Evolutionary conservation across 2,113 vertebrate genomes (phyloP).

Genomic region (Smithornis capensis): DNA sequence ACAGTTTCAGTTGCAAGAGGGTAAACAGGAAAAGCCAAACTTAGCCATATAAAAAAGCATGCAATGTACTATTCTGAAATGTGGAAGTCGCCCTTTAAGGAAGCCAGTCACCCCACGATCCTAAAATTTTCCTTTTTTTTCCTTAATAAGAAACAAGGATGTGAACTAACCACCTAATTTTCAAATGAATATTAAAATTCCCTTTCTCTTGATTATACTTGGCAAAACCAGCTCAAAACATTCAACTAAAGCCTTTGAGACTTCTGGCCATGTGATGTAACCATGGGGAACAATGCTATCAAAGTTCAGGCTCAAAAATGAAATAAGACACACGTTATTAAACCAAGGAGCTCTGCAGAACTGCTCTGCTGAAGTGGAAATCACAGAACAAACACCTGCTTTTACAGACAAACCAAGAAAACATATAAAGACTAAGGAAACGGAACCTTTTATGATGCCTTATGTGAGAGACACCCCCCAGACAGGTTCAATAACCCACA

Average conservation of each 20-base stretch:
- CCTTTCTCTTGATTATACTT: neutral
- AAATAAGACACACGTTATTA: neutral
- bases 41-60: slow-evolving; percentile 21
- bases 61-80: neutral
- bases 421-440: neutral
- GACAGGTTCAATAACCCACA: neutral
- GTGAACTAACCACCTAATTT: neutral
- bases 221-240: neutral
- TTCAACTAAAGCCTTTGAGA: neutral
- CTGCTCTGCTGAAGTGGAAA: neutral
- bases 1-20: slow-evolving; percentile 50
- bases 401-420: neutral
- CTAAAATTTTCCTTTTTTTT: neutral
- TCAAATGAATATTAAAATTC: neutral
- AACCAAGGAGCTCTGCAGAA: neutral
- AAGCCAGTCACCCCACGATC: neutral
- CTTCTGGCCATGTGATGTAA: neutral
- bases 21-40: slow-evolving; percentile 66
- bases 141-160: neutral
- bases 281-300: neutral
- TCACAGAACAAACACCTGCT: neutral
- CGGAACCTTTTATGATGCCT: fast-evolving
- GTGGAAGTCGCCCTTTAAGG: neutral
- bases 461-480: too few species aligned
- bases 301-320: neutral